Conservation (phyloP, 2,888 invertebrate species). For the Cataglyphis albicans region DNA sequence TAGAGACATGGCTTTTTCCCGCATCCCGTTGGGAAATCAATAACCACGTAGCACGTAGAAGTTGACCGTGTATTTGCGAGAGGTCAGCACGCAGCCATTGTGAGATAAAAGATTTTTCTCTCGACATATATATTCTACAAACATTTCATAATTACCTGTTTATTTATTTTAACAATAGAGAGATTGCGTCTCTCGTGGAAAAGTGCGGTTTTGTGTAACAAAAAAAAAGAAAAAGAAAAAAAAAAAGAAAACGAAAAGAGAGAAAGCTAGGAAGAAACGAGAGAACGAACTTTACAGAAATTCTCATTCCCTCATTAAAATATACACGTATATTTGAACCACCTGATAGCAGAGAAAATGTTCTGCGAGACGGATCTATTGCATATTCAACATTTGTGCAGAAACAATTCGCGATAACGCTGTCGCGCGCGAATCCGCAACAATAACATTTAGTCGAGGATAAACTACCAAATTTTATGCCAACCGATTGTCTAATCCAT, state of each 20-base stretch:
- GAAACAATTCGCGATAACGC: constrained; percentile 4
- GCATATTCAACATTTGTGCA: background rate
- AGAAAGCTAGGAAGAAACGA: background rate
- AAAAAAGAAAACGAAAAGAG: background rate
- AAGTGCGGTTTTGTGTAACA: background rate
- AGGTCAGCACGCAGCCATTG: constrained; percentile 49
- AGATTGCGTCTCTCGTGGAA: background rate
- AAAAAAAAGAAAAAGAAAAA: background rate
- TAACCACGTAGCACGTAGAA: constrained; percentile 36
- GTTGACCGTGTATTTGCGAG: constrained; percentile 42
- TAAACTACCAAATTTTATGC: background rate
- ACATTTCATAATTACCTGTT: constrained; percentile 25
- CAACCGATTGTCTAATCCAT: constrained; percentile 15
- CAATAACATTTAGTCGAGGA: background rate
- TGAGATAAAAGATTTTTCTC: background rate
- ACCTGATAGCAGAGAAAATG: background rate
- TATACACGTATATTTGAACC: background rate
- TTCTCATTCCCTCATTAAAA: background rate
- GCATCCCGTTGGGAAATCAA: constrained; percentile 37
- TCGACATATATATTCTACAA: background rate
- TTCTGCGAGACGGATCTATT: background rate
- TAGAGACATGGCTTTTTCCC: constrained; percentile 10
- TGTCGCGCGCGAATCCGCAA: background rate
- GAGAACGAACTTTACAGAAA: background rate
- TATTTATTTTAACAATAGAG: constrained; percentile 10